Evolutionary conservation across 2,113 vertebrate species (phyloP), one percentile per base, ranked within the genome.

Genomic region (Oenanthe melanoleuca): DNA sequence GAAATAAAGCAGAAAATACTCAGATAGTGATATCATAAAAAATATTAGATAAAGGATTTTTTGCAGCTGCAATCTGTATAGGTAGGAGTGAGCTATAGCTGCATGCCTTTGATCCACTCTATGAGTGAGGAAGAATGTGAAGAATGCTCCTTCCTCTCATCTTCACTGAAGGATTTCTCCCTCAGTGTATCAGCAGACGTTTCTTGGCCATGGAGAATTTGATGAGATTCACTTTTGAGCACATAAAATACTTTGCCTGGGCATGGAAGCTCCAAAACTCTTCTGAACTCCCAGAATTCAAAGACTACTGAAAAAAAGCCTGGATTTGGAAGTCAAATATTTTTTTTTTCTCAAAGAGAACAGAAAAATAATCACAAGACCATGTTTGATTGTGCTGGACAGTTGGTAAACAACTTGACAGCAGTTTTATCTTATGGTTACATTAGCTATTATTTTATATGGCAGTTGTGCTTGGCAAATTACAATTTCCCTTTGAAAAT

Each of bases 361-460:
- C 52, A 73, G 52, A 60, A 80, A 91, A 82, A 91, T 66, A 86
- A 93, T 92, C 73, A 72, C 49, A 92, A 71, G 64, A 88, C 82
- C 75, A 34, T 88, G 67, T 94, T 88, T 95, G 87, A 96, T 93
- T 3, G 4, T 70, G 34, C 29, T 60, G 93, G 94, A 88, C 93
- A 94, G 84, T 82, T 95, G 71, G 81, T 95, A 97, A 97, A 95
- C 93, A 95, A 93, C 69, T 94, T 96, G 95, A 93, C 90, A 92
- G 85, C 67, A 91, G 84, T 88, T 83, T 96, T 31, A 65, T 96
- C 94, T 78, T 88, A 86, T 5, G 19, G 67, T 90, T 95, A 49
- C 64, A 40, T 67, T 90, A 80, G 64, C 82, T 92, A 33, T 94
- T 90, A 90, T 86, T 90, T 92, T 80, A 75, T 86, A 83, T 85